These are phyloP conservation scores for Vultur gryphus DNA, from an alignment of 2,797 vertebrate genomes.

Conservation along the genomic window DNA sequence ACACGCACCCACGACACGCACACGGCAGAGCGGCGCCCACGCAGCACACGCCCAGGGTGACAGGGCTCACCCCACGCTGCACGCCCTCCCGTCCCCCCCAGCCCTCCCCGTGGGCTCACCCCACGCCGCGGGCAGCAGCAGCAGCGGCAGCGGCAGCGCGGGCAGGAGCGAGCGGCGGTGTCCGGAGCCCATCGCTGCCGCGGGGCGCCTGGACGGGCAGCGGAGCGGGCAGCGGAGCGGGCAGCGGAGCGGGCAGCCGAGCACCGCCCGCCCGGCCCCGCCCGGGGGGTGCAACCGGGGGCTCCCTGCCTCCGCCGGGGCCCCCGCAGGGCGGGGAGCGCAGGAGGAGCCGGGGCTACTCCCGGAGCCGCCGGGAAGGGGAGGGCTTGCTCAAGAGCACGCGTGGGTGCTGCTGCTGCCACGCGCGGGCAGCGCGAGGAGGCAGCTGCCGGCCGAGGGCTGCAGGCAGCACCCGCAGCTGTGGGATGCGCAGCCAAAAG, in stretches of 20 bases:
- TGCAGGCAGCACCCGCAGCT: neutral
- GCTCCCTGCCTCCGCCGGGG: too few relatives aligned
- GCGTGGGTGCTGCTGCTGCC: neutral
- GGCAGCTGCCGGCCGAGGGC: neutral
- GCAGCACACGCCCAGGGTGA: too few relatives aligned
- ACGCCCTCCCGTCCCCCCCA: accelerated
- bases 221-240: too few relatives aligned
- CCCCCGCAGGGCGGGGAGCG: too few relatives aligned
- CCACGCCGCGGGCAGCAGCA: neutral
- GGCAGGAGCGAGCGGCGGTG: neutral
- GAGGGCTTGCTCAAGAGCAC: neutral
- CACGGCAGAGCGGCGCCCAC: too few relatives aligned
- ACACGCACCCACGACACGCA: neutral
- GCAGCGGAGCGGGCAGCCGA: neutral
- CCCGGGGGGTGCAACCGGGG: neutral
- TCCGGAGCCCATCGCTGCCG: neutral
- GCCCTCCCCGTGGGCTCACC: neutral
- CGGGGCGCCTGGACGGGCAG: too few relatives aligned
- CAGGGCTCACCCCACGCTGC: neutral
- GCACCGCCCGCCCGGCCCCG: neutral
- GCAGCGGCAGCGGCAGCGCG: neutral
- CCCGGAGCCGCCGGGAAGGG: neutral
- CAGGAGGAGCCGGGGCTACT: too few relatives aligned
- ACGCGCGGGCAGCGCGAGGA: neutral
- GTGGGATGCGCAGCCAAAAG: neutral